Percentiles rank a stretch among this genome's conserved stretches.
Evolutionary conservation across 2,797 vertebrate species (phyloP).

Genomic region (Aplochiton taeniatus): DNA sequence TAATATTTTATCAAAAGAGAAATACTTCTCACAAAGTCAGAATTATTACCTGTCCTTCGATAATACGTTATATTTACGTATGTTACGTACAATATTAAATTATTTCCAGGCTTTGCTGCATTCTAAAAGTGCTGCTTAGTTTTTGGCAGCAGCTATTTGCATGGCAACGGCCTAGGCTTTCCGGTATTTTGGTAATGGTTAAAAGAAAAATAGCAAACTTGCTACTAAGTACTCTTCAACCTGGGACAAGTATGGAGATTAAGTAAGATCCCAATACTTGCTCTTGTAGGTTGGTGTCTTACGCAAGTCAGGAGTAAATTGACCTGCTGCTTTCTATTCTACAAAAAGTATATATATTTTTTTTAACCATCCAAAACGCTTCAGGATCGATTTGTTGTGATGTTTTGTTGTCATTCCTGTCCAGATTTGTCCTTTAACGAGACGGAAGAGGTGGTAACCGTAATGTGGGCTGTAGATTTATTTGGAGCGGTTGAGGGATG

Average conservation of each 20-base stretch:
- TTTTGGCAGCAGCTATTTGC: slow-evolving; percentile 56
- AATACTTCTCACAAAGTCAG: not conserved
- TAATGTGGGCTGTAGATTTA: slow-evolving; percentile 19
- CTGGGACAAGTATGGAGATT: slow-evolving; percentile 36
- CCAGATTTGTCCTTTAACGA: not conserved
- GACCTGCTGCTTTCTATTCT: slow-evolving; percentile 33
- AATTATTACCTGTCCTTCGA: no score
- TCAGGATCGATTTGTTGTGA: slow-evolving; percentile 10
- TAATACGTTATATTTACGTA: no score
- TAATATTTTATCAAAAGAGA: slow-evolving; percentile 18
- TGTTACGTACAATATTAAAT: not conserved
- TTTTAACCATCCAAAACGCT: slow-evolving; percentile 64
- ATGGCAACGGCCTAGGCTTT: slow-evolving; percentile 57
- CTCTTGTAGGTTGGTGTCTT: slow-evolving; percentile 20
- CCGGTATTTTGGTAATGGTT: slow-evolving; percentile 58
- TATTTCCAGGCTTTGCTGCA: slow-evolving; percentile 30
- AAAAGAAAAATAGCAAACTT: slow-evolving; percentile 46
- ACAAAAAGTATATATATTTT: slow-evolving; percentile 46
- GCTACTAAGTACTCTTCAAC: slow-evolving; percentile 16
- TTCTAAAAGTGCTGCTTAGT: slow-evolving; percentile 36
- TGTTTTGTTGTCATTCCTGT: slow-evolving; percentile 14
- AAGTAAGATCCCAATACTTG: slow-evolving; percentile 32
- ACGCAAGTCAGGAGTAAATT: slow-evolving; percentile 19
- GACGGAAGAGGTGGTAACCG: slow-evolving; percentile 1
- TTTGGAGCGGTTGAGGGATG: slow-evolving; percentile 35